phyloP scores from a whole-genome alignment of 2,888 invertebrate species.

The Thereva unica region DNA sequence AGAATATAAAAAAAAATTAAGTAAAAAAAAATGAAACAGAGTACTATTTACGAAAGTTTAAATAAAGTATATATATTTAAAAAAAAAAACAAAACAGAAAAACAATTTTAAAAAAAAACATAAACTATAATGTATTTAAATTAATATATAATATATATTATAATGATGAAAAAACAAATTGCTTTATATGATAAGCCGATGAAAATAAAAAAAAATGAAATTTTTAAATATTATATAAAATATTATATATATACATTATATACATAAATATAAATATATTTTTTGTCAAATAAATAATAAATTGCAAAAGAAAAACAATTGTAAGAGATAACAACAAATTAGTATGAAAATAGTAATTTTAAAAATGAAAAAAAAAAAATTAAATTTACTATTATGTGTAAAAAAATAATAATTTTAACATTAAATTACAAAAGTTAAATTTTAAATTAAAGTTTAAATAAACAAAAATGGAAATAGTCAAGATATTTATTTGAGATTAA shows the following conservation, averaged over 20 bases:
- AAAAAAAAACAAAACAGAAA: background rate
- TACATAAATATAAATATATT: conserved; percentile 18
- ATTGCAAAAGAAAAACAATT: conserved; percentile 24
- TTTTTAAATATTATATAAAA: conserved; percentile 1
- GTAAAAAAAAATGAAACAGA: background rate
- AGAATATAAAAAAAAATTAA: too few relatives aligned
- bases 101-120: background rate
- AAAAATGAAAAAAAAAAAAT: conserved; percentile 15
- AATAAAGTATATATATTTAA: background rate
- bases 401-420: conserved; percentile 4
- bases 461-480: too few relatives aligned
- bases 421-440: too few relatives aligned
- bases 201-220: conserved; percentile 5
- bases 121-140: background rate
- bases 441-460: too few relatives aligned
- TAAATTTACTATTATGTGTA: background rate
- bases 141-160: conserved; percentile 11
- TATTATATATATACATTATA: conserved; percentile 10
- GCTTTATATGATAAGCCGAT: background rate
- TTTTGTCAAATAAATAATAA: conserved; percentile 4
- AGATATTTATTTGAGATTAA: too few relatives aligned
- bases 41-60: conserved; percentile 10
- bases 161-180: conserved; percentile 7
- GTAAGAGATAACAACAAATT: conserved; percentile 33
- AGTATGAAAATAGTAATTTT: conserved; percentile 15